phyloP scores from a whole-genome alignment of 2,888 invertebrate genomes.

The Pristionchus mayeri region DNA sequence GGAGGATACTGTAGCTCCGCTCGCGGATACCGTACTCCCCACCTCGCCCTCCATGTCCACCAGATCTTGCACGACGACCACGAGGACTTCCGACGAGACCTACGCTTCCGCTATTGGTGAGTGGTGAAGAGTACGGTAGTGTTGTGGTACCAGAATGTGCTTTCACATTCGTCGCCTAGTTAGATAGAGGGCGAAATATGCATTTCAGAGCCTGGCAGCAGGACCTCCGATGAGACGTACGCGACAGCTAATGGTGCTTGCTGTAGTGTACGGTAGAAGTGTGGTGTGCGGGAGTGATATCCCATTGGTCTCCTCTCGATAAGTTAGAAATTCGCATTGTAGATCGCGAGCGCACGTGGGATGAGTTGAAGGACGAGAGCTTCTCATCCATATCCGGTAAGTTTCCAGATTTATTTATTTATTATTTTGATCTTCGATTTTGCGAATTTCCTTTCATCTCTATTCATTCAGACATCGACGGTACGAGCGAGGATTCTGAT shows the following conservation, averaged over 20 bases:
- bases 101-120: not conserved
- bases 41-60: too few species aligned
- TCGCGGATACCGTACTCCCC: not conserved
- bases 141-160: too few species aligned
- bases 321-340: not conserved
- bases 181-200: too few species aligned
- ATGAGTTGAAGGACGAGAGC: not conserved
- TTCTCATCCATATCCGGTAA: not conserved
- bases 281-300: not conserved
- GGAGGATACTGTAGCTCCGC: not conserved
- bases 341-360: not conserved
- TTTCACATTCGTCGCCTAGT: too few species aligned
- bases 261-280: too few species aligned
- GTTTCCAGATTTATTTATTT: not conserved
- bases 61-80: too few species aligned
- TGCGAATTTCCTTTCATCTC: not conserved
- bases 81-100: not conserved
- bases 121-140: not conserved
- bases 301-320: not conserved
- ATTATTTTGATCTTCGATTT: not conserved
- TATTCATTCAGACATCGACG: not conserved
- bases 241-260: too few species aligned
- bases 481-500: not conserved
- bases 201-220: too few species aligned
- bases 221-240: too few species aligned